Base-by-base conservation (phyloP, 64 coral and sea anemone genomes). In the Acropora yongei region DNA sequence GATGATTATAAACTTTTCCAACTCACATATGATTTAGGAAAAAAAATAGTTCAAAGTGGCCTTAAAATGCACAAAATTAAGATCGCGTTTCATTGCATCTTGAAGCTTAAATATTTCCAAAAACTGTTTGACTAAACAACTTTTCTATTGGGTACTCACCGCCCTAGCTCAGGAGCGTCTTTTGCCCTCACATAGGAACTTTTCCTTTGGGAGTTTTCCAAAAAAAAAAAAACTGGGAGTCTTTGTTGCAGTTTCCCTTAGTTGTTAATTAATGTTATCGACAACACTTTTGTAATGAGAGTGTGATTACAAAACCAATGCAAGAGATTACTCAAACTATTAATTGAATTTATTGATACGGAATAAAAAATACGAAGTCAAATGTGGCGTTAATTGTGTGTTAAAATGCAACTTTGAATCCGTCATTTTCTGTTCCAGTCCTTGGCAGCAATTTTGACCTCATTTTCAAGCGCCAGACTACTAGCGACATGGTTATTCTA, bases 371-470 rank as follows among this genome's bases (percentile, higher is more conserved):
- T 30, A 30, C 30, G 30, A 30, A 30, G 30, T 30, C 30, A 30
- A 30, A 30, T 30, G 30, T 30, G 30, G 30, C 30, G 30, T 30
- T 30, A 30, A 30, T 30, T 30, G 30, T 30, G 51, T 5, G 51
- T 49, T 49, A 72, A 30, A 17, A 16, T 71, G 20, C 6, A 72
- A 39, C n/a, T 49, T 0, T 84, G 11, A 86, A 14, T 44, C 41
- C 17, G 5, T 58, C 40, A 13, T 81, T 88, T 10, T 82, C 55
- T 51, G 6, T 42, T 86, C 47, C 86, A 93, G 92, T 88, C 80
- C 78, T 93, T 61, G 78, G 78, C 5, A 81, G 86, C 51, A 88
- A 93, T 71, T 93, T 89, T 81, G 92, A 93, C 53, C 49, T 93
- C 1, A 58, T 81, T 41, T 93, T 93, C 68, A 77, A 58, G 18